A percentile compares a stretch with the other conserved stretches of the same genome.
Conservation (phyloP, 2,888 invertebrate species). For the Alentia gelatinosa region DNA sequence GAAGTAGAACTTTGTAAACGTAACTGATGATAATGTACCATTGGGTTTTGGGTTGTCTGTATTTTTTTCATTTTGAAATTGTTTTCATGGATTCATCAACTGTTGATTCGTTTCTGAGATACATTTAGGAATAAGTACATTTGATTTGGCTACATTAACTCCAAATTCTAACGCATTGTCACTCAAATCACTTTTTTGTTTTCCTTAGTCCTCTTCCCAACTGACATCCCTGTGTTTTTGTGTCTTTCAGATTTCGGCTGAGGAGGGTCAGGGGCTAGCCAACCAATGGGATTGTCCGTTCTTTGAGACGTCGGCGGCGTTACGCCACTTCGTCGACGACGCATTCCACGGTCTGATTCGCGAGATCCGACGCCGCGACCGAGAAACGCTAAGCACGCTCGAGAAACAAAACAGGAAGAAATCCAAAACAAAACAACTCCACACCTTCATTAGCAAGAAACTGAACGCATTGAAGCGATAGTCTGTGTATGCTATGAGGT, state of each 20-base stretch:
- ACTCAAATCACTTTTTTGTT: too few relatives aligned
- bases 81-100: too few relatives aligned
- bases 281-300: constrained; percentile 93
- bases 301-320: constrained; percentile 94
- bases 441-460: constrained; percentile 32
- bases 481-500: not conserved
- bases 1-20: too few relatives aligned
- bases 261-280: constrained; percentile 91
- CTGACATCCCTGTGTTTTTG: too few relatives aligned
- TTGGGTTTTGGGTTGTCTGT: too few relatives aligned
- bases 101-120: too few relatives aligned
- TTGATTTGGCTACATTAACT: too few relatives aligned
- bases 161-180: too few relatives aligned
- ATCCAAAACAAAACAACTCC: constrained; percentile 27
- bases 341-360: constrained; percentile 94
- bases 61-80: too few relatives aligned
- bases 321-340: constrained; percentile 93
- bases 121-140: too few relatives aligned
- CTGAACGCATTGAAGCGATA: constrained; percentile 21
- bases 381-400: not conserved
- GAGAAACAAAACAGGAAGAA: constrained; percentile 52
- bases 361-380: constrained; percentile 85
- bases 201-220: too few relatives aligned
- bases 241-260: constrained; percentile 86
- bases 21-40: too few relatives aligned